A percentile compares a stretch with the other conserved stretches of the same genome.
Conservation (phyloP, 2,113 vertebrate species). For the Calidris pugnax region DNA sequence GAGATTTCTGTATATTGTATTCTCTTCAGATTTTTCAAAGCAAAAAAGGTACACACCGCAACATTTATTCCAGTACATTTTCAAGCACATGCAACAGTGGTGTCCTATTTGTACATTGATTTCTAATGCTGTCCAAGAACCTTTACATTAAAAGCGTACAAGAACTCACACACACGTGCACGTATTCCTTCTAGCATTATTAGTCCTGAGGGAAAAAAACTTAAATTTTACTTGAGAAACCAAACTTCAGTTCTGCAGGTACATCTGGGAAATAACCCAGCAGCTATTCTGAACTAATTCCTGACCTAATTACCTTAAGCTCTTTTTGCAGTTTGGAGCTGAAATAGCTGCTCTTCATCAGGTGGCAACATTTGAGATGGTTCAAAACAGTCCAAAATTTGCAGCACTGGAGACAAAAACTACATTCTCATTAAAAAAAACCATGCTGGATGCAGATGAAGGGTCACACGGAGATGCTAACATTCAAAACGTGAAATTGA, state of each 20-base stretch:
- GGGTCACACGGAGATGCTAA: background rate
- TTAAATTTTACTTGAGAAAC: background rate
- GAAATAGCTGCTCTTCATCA: background rate
- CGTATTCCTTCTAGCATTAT: background rate
- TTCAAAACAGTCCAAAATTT: background rate
- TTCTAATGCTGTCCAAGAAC: slow-evolving; percentile 16
- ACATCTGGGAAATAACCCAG: background rate
- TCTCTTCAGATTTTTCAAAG: slow-evolving; percentile 18
- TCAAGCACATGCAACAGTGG: slow-evolving; percentile 39
- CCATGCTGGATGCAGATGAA: background rate
- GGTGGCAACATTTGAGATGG: background rate
- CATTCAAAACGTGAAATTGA: background rate
- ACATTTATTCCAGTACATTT: slow-evolving; percentile 25
- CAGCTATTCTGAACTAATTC: background rate
- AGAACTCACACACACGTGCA: slow-evolving; percentile 32
- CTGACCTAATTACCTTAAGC: background rate
- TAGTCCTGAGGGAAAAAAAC: background rate
- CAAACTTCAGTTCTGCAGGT: background rate
- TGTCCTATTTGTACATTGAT: slow-evolving; percentile 8
- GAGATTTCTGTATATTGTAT: slow-evolving; percentile 48
- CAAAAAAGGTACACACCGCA: background rate
- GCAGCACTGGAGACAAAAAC: background rate
- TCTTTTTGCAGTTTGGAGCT: background rate
- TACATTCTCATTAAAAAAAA: background rate
- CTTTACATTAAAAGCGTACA: slow-evolving; percentile 7